Conservation (phyloP, 2,113 vertebrate genomes). For the Thomomys bottae region DNA sequence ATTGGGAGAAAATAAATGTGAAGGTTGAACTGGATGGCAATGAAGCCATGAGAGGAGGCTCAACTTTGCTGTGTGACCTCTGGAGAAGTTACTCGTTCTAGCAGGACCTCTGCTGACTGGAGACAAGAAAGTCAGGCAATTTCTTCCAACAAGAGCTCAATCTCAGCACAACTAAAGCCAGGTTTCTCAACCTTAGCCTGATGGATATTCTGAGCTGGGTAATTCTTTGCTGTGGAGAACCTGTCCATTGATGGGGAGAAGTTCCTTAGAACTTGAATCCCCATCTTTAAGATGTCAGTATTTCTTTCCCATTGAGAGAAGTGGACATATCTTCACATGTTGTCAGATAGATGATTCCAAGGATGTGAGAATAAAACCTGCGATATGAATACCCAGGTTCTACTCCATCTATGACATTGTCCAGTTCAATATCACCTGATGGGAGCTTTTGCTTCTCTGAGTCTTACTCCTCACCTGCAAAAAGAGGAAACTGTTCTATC, state of each 20-base stretch:
- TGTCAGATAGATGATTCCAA: background rate
- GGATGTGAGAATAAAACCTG: background rate
- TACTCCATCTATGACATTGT: background rate
- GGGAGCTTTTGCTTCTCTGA: background rate
- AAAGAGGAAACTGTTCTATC: background rate
- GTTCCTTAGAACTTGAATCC: too few relatives aligned
- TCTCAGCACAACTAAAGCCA: background rate
- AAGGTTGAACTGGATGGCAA: background rate
- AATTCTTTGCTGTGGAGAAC: background rate
- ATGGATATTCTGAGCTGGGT: background rate
- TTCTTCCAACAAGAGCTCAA: background rate
- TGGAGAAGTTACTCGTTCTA: background rate
- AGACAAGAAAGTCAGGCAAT: background rate
- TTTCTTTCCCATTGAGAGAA: background rate
- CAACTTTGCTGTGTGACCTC: background rate
- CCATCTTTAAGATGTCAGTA: background rate
- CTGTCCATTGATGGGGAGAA: too few relatives aligned
- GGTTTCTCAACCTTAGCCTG: background rate
- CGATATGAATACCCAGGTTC: background rate
- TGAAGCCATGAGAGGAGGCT: background rate
- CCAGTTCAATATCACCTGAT: background rate
- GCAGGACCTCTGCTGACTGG: background rate
- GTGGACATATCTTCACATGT: background rate
- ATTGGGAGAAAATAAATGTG: background rate
- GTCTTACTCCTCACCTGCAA: background rate